phyloP scores from a whole-genome alignment of 2,113 vertebrate species.

The Podarcis muralis region DNA sequence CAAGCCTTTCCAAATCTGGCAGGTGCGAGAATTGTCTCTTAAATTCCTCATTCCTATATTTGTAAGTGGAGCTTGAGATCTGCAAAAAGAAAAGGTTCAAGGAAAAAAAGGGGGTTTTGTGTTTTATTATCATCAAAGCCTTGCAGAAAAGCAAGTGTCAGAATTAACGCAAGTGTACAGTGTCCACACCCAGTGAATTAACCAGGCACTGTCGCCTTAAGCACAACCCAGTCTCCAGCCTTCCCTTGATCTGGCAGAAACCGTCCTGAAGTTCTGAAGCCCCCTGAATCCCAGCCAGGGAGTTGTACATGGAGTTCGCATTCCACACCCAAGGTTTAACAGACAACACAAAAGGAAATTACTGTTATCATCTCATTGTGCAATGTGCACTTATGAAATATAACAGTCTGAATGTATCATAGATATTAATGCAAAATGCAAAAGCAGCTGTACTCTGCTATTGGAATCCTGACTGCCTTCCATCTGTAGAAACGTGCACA shows the following conservation, averaged over 20 bases:
- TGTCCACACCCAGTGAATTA: background rate
- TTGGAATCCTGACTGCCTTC: too few species aligned
- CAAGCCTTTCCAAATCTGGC: constrained; percentile 84
- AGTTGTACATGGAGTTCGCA: background rate
- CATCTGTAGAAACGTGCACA: background rate
- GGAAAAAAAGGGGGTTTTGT: background rate
- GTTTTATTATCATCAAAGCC: background rate
- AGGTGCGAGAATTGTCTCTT: constrained; percentile 89
- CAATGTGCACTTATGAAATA: background rate
- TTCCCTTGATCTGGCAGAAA: background rate
- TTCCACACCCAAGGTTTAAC: background rate
- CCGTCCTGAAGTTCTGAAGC: background rate
- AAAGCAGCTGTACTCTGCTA: background rate
- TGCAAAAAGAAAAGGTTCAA: constrained; percentile 68
- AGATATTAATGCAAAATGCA: background rate
- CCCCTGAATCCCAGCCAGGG: background rate
- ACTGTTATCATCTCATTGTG: background rate
- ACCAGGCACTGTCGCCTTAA: background rate
- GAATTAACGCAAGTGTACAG: background rate
- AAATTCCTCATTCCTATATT: constrained; percentile 90
- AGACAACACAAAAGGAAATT: background rate
- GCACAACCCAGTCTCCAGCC: background rate
- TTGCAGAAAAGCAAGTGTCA: background rate
- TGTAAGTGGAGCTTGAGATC: constrained; percentile 84
- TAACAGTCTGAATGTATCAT: background rate